phyloP scores from a whole-genome alignment of 2,797 vertebrate genomes.

The Epinephelus awoara region DNA sequence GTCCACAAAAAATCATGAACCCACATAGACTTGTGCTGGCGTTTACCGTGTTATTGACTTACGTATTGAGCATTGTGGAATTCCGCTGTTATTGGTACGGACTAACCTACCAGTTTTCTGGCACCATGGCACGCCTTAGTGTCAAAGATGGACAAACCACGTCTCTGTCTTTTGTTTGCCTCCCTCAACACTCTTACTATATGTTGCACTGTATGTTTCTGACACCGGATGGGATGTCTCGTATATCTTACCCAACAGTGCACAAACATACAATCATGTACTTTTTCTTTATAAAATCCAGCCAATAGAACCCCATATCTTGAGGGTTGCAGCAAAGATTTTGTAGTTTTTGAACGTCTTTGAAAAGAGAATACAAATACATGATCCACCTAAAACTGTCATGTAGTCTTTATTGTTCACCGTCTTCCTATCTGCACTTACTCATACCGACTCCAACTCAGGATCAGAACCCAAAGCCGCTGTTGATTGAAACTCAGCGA shows the following conservation, averaged over 20 bases:
- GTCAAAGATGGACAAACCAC: no score
- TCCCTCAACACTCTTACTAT: neutral
- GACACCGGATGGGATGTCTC: neutral
- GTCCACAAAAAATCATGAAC: no score
- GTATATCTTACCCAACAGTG: neutral
- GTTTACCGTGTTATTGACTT: no score
- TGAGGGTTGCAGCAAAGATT: neutral
- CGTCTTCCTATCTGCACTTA: constrained; percentile 34
- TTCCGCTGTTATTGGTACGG: no score
- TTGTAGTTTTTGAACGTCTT: neutral
- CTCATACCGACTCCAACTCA: constrained; percentile 41
- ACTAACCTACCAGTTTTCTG: no score
- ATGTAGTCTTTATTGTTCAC: constrained; percentile 17
- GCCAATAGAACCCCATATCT: neutral
- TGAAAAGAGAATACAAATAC: constrained; percentile 18
- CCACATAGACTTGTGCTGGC: no score
- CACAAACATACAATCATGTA: neutral
- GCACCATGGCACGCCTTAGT: no score
- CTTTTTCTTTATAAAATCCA: neutral
- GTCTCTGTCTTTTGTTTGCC: neutral
- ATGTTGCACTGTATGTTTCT: neutral
- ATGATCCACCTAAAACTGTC: constrained; percentile 23
- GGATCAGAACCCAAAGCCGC: constrained; percentile 61
- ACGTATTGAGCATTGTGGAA: no score
- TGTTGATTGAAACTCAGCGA: constrained; percentile 57